phyloP scores from a whole-genome alignment of 2,113 vertebrate species.

The Rostratula benghalensis region DNA sequence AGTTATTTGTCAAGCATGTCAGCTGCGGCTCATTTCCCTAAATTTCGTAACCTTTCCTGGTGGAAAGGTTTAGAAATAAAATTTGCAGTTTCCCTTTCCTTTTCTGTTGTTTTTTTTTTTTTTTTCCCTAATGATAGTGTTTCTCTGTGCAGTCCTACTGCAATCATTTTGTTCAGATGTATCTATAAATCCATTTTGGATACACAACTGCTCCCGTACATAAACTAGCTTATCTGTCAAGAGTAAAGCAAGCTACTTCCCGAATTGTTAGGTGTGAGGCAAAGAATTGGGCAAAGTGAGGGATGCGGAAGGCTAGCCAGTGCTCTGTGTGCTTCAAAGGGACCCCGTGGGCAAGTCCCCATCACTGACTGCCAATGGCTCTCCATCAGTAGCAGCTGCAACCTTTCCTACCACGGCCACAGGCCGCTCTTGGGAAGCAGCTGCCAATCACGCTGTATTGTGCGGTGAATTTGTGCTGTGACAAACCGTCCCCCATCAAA shows the following conservation, averaged over 20 bases:
- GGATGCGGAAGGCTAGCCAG: neutral
- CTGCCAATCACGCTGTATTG: slow-evolving; percentile 30
- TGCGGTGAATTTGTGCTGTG: neutral
- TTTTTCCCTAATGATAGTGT: neutral
- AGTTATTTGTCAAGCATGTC: slow-evolving; percentile 42
- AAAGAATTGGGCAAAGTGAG: neutral
- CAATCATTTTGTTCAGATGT: neutral
- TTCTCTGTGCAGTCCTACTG: neutral
- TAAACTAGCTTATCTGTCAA: neutral
- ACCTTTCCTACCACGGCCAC: neutral
- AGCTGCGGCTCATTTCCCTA: slow-evolving; percentile 41
- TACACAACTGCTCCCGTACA: neutral
- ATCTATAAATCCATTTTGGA: neutral
- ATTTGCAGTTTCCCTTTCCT: neutral
- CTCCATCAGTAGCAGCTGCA: slow-evolving; percentile 39
- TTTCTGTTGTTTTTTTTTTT: neutral
- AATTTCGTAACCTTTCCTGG: neutral
- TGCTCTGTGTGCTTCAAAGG: neutral
- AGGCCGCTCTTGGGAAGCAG: neutral
- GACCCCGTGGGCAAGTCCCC: neutral
- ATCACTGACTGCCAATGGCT: neutral
- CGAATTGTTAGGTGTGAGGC: neutral
- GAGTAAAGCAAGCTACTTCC: neutral
- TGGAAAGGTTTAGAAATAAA: slow-evolving; percentile 35
- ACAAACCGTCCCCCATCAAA: neutral